phyloP scores from a whole-genome alignment of 2,113 vertebrate genomes.

The Antechinus stuartii region DNA sequence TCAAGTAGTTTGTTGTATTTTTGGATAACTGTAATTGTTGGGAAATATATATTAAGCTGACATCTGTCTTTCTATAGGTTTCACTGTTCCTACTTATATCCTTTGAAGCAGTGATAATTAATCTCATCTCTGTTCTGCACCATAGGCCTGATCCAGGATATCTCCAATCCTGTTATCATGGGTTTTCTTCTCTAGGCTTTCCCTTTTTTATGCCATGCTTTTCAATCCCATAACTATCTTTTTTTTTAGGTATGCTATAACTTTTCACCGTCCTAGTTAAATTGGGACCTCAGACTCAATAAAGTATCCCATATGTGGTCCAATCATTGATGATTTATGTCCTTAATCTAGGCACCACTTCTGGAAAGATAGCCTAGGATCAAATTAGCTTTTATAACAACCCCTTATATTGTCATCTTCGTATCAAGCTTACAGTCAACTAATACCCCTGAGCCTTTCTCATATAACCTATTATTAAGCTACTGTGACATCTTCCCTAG shows the following conservation, averaged over 20 bases:
- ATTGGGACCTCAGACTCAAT: neutral
- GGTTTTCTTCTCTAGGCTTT: neutral
- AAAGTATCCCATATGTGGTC: neutral
- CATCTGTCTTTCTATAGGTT: neutral
- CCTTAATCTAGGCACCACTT: slow-evolving; percentile 30
- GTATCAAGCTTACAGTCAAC: neutral
- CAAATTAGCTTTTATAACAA: neutral
- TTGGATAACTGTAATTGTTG: neutral
- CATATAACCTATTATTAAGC: neutral
- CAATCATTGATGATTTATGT: neutral
- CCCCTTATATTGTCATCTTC: neutral
- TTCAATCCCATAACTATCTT: neutral
- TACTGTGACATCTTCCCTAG: neutral
- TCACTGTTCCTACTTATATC: neutral
- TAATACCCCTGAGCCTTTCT: slow-evolving; percentile 31
- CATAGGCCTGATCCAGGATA: neutral
- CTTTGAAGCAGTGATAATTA: neutral
- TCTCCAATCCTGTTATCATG: neutral
- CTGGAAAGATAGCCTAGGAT: neutral
- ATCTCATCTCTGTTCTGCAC: neutral
- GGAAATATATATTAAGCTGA: neutral
- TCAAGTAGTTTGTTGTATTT: neutral
- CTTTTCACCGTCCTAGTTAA: neutral
- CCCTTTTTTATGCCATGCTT: neutral
- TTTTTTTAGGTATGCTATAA: neutral